Evolutionary conservation across 2,888 invertebrate species (phyloP).

Genomic region (Aspidapion aeneum): DNA sequence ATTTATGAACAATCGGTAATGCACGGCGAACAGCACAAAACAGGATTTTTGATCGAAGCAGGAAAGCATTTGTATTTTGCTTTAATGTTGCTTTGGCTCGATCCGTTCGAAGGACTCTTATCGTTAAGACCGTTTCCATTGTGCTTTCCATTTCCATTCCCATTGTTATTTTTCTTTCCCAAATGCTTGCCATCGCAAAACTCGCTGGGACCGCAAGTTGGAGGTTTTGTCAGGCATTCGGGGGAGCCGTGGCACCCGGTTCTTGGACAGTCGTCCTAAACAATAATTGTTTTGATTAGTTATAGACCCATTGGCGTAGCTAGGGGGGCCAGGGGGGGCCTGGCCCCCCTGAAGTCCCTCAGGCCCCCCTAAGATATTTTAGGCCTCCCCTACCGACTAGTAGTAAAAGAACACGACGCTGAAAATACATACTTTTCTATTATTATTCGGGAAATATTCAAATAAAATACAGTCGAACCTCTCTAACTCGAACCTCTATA

Average conservation of each 20-base stretch:
- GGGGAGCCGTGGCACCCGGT: slow-evolving; percentile 50
- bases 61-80: slow-evolving; percentile 32
- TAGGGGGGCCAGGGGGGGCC: too few relatives aligned
- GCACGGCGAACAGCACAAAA: slow-evolving; percentile 14
- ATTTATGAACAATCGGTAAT: background rate
- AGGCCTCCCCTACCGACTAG: too few relatives aligned
- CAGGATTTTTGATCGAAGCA: slow-evolving; percentile 29
- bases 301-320: too few relatives aligned
- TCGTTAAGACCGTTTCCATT: slow-evolving; percentile 7
- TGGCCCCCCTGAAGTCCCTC: too few relatives aligned
- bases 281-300: too few relatives aligned
- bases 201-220: slow-evolving; percentile 49
- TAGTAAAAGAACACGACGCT: too few relatives aligned
- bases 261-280: slow-evolving; percentile 56
- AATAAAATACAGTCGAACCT: too few relatives aligned
- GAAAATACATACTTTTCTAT: too few relatives aligned
- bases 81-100: background rate
- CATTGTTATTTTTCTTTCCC: slow-evolving; percentile 17
- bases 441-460: too few relatives aligned
- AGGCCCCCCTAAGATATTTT: too few relatives aligned
- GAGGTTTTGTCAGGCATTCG: slow-evolving; percentile 49
- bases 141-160: background rate
- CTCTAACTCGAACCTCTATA: too few relatives aligned
- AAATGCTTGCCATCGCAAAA: slow-evolving; percentile 29
- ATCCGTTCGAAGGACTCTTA: background rate